Conservation (phyloP, 2,888 invertebrate genomes). For the Drosophila leonis region DNA sequence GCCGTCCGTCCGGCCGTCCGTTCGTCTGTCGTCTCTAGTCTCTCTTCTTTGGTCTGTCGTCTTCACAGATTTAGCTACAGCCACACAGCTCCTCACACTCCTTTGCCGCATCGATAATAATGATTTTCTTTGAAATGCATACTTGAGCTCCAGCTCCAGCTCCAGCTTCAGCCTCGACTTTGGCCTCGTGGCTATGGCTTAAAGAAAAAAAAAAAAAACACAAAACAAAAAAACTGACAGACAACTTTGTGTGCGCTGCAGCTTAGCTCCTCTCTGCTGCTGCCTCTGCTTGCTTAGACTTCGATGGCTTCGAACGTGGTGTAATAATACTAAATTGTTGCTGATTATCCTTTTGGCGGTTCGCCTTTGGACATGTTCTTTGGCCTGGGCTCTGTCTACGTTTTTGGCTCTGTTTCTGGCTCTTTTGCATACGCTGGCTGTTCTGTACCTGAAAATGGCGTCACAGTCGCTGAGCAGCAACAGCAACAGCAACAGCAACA, state of each 20-base stretch:
- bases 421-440: constrained; percentile 69
- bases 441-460: constrained; percentile 78
- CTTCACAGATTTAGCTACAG: constrained; percentile 25
- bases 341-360: constrained; percentile 85
- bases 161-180: constrained; percentile 27
- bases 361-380: constrained; percentile 77
- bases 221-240: constrained; percentile 63
- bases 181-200: constrained; percentile 42
- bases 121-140: constrained; percentile 82
- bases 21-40: constrained; percentile 2
- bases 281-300: constrained; percentile 31
- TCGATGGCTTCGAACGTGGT: constrained; percentile 82
- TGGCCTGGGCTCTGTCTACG: constrained; percentile 38
- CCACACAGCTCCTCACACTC: constrained; percentile 20
- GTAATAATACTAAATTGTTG: constrained; percentile 85
- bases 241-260: constrained; percentile 73
- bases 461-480: constrained; percentile 78
- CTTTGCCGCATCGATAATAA: constrained; percentile 77
- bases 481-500: no score
- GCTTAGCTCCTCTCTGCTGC: constrained; percentile 4
- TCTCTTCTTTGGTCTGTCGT: constrained; percentile 28
- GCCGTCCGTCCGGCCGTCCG: neutral
- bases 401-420: constrained; percentile 31
- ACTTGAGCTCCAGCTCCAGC: constrained; percentile 53
- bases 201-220: neutral